Evolutionary conservation across 2,113 vertebrate genomes (phyloP), one percentile per base, ranked within the genome.

Genomic region (Ursus arctos): DNA sequence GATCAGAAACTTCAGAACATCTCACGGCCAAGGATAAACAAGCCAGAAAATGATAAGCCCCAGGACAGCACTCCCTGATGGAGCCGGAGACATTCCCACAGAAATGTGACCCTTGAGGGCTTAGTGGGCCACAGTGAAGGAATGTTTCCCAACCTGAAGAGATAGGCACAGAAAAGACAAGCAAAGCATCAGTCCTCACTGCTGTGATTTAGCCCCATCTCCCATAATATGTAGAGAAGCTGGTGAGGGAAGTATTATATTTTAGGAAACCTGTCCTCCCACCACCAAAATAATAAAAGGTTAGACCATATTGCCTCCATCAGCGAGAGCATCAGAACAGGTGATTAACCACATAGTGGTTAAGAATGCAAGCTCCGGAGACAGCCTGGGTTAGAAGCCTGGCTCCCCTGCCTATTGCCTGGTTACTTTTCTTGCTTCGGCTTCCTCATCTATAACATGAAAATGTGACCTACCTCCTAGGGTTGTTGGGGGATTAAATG

Each of bases 101-200:
- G 36, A 55, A 40, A 71, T 7, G 24, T 6, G 36, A 74, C 11
- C 61, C 57, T 9, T 15, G 55, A 7, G 26, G 28, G 19, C 36
- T 26, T 4, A 6, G 24, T 15, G 2, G 31, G 65, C 43, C 49
- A 47, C 24, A 21, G 47, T 5, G 12, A 61, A 65, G 47, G n/a
- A 18, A 43, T 7, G 12, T 79, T 22, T 14, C 36, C 24, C 33
- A 24, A 2, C 26, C 47, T 3, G 31, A 57, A 87, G 57, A 10
- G 4, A 16, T 26, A 47, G 71, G 71, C 6, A 59, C 31, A 18
- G 31, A 22, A 59, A 55, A 80, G n/a, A 72, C 10, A 2, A n/a
- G 40, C 49, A n/a, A 12, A 69, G 15, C 12, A 1, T 1, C 47
- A 6, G 0, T 0, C 12, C 76, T 59, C 12, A 1, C 22, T 65